A percentile compares a stretch with the other conserved stretches of the same genome.
Conservation (phyloP, 2,113 vertebrate species). For the Seriola dumerili region DNA sequence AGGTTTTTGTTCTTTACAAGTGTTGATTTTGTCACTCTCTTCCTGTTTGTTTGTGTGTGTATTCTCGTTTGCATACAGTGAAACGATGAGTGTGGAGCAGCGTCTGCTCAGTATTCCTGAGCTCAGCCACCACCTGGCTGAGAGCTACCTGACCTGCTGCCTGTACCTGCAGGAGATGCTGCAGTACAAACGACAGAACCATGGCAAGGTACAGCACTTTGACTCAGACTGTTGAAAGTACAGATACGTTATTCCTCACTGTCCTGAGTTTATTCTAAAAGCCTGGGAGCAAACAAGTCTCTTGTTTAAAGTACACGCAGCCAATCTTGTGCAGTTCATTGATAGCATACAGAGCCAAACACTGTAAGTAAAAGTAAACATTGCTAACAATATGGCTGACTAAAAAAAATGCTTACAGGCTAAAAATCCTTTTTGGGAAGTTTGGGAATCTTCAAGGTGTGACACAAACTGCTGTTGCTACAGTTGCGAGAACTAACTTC, state of each 20-base stretch:
- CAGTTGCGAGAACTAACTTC: neutral
- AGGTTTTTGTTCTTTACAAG: neutral
- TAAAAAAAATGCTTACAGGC: too few relatives aligned
- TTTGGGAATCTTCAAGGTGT: neutral
- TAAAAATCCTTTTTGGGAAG: neutral
- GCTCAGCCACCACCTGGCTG: constrained; percentile 95
- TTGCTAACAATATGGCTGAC: neutral
- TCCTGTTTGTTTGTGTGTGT: constrained; percentile 3
- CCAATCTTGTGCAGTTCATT: too few relatives aligned
- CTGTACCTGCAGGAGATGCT: constrained; percentile 94
- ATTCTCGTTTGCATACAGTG: constrained; percentile 79
- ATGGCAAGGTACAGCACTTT: constrained; percentile 88
- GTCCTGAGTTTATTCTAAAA: neutral
- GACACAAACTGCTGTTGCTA: neutral
- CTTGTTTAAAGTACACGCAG: too few relatives aligned
- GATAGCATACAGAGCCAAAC: too few relatives aligned
- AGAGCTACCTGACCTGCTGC: constrained; percentile 95
- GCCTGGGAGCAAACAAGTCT: too few relatives aligned
- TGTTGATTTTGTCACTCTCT: constrained; percentile 12
- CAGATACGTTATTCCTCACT: neutral
- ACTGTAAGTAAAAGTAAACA: neutral
- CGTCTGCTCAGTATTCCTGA: constrained; percentile 94
- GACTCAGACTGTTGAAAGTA: too few relatives aligned
- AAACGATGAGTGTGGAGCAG: constrained; percentile 87
- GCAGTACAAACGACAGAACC: constrained; percentile 96